Percentiles rank a stretch among this genome's conserved stretches.
Evolutionary conservation across 2,888 invertebrate species (phyloP).

Genomic region (Platycheirus albimanus): DNA sequence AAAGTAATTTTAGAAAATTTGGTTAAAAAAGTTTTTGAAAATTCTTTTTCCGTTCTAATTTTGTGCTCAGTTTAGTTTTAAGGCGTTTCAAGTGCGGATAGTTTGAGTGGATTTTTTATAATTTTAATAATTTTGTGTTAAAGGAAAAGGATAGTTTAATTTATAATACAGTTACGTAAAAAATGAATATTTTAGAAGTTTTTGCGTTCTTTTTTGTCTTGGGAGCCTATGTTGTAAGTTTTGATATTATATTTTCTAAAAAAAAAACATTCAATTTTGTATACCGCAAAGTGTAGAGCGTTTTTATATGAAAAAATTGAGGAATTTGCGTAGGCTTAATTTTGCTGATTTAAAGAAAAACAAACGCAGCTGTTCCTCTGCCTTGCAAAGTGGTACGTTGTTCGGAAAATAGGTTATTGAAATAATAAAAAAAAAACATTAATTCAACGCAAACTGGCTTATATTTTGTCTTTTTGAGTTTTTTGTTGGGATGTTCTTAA

Average conservation of each 20-base stretch:
- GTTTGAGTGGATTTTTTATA: constrained; percentile 28
- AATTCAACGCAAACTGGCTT: too few species aligned
- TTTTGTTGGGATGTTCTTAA: too few species aligned
- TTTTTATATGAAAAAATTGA: neutral
- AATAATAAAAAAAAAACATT: neutral
- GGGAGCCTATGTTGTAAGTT: constrained; percentile 58
- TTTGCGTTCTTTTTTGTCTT: constrained; percentile 54
- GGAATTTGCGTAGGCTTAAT: neutral
- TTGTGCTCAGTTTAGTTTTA: constrained; percentile 55
- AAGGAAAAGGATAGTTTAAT: neutral
- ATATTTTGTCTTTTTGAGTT: too few species aligned
- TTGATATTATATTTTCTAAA: neutral
- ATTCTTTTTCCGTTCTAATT: constrained; percentile 27
- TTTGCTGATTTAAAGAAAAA: neutral
- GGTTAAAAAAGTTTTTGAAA: constrained; percentile 16
- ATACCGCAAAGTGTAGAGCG: neutral
- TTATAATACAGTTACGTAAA: constrained; percentile 42
- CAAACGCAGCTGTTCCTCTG: neutral
- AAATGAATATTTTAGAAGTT: constrained; percentile 56
- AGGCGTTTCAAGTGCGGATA: constrained; percentile 47
- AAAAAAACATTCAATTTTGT: neutral
- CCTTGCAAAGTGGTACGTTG: neutral
- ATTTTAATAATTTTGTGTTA: neutral
- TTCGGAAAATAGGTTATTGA: neutral
- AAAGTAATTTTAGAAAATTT: constrained; percentile 32